Percentiles rank a stretch among this genome's conserved stretches.
phyloP scores from a whole-genome alignment of 1,140 invertebrate genomes.

The Octopus bimaculoides region DNA sequence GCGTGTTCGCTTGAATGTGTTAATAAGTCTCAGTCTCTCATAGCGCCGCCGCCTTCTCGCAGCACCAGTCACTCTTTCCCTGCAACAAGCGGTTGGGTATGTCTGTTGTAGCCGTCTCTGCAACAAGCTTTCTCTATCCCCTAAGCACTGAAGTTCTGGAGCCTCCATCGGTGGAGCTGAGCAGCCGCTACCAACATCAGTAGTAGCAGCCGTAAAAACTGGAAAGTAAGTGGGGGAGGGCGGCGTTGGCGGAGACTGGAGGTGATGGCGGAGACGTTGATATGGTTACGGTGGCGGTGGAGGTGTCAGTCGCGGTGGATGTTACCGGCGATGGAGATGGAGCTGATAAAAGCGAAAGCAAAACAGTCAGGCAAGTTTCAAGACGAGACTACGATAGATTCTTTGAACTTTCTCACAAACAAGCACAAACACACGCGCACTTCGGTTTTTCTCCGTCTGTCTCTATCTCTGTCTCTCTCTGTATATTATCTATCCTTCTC shows the following conservation, averaged over 20 bases:
- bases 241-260: background rate
- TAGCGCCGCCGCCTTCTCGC: background rate
- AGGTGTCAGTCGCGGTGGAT: background rate
- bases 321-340: background rate
- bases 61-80: background rate
- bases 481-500: background rate
- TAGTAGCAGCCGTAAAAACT: slow-evolving; percentile 1
- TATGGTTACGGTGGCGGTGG: background rate
- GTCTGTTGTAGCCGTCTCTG: background rate
- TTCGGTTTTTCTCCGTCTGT: background rate
- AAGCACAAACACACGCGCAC: background rate
- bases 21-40: background rate
- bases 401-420: background rate
- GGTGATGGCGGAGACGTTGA: background rate
- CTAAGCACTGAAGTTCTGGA: background rate
- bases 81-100: slow-evolving; percentile 2
- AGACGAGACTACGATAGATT: background rate
- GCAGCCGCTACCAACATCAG: background rate
- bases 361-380: background rate
- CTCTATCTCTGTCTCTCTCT: background rate
- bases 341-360: background rate
- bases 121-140: slow-evolving; percentile 5
- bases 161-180: background rate
- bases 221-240: background rate
- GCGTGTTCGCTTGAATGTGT: background rate